A percentile compares a stretch with the other conserved stretches of the same genome.
These are phyloP conservation scores for Myotis lucifugus DNA, from an alignment of 2,113 vertebrate genomes.

Conservation along the genomic window DNA sequence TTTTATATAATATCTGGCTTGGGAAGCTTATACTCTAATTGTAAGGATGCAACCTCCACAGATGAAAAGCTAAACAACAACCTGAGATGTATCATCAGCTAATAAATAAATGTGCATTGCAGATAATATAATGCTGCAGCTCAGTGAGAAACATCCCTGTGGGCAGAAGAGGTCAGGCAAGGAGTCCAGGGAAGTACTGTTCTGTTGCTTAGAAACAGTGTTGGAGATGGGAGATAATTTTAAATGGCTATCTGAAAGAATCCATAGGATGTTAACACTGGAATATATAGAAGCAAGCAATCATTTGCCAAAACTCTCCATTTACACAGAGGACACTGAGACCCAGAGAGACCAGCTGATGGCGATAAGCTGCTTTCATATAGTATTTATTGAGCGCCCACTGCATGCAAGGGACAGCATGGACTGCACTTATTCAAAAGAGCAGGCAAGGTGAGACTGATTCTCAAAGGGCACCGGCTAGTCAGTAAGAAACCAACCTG, in stretches of 20 bases:
- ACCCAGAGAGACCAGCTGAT: not conserved
- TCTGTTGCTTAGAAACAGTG: conserved; percentile 61
- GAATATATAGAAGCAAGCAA: not conserved
- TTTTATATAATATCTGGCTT: not conserved
- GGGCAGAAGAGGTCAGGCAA: conserved; percentile 41
- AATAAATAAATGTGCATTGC: not conserved
- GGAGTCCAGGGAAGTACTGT: not conserved
- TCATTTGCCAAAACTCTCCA: not conserved
- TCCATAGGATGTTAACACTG: not conserved
- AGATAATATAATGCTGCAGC: not conserved
- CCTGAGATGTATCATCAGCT: not conserved
- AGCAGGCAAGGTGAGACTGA: not conserved
- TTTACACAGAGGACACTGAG: conserved; percentile 9
- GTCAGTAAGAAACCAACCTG: not conserved
- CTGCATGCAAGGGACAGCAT: not conserved
- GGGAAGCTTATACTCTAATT: not conserved
- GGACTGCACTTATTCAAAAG: not conserved
- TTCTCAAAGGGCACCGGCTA: not conserved
- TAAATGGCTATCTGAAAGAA: not conserved
- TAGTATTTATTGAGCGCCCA: not conserved
- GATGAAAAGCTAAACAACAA: not conserved
- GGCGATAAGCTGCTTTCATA: not conserved
- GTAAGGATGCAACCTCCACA: not conserved
- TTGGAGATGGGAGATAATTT: not conserved
- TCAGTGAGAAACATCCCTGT: not conserved